Evolutionary conservation across 1,140 invertebrate genomes (phyloP), one percentile per base, ranked within the genome.

Genomic region (Pygmarrhopalites habei): DNA sequence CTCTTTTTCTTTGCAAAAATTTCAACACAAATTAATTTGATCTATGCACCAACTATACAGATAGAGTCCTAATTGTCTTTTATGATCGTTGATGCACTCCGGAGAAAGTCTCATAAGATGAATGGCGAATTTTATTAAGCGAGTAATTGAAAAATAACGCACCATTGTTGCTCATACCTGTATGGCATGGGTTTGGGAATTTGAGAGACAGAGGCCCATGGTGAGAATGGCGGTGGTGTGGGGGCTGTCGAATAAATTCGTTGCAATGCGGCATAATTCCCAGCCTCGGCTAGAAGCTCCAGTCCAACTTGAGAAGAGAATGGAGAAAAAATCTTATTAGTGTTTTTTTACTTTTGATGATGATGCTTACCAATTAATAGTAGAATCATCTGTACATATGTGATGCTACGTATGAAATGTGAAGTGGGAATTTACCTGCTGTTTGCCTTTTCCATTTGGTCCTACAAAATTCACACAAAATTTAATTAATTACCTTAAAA

Each of bases 361-460:
- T n/a, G n/a, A n/a, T n/a, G n/a, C n/a, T n/a, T n/a, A n/a, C n/a
- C n/a, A n/a, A n/a, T n/a, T n/a, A n/a, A n/a, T n/a, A n/a, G n/a
- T n/a, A n/a, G n/a, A n/a, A n/a, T n/a, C n/a, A n/a, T n/a, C n/a
- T n/a, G n/a, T n/a, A n/a, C n/a, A n/a, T n/a, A n/a, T n/a, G n/a
- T n/a, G n/a, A n/a, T n/a, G n/a, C n/a, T n/a, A n/a, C n/a, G n/a
- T n/a, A n/a, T n/a, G n/a, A n/a, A n/a, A n/a, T n/a, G n/a, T n/a
- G n/a, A n/a, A n/a, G n/a, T n/a, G n/a, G n/a, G n/a, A n/a, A n/a
- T n/a, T n/a, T n/a, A n/a, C n/a, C n/a, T 0, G 95, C 93, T 2
- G 95, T 96, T 78, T 99, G 96, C 5, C 96, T 84, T 77, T 99
- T 99, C 95, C 95, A 99, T 81, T 99, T 99, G 72, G 96, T 99